Conservation (phyloP, 2,113 vertebrate species). For the Mixornis gularis region DNA sequence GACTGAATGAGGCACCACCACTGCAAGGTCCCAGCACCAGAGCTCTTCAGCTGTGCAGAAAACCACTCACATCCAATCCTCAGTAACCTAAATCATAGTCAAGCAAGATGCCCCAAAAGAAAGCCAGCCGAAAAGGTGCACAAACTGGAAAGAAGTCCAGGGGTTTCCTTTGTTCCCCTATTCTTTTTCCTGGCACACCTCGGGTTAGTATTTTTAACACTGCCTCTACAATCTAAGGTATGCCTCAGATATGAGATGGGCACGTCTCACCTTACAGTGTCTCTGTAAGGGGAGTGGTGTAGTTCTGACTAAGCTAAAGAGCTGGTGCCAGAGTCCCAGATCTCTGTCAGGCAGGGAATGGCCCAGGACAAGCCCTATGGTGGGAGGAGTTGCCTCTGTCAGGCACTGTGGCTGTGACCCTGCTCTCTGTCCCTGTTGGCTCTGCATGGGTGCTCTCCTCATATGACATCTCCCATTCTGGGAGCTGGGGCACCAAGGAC, state of each 20-base stretch:
- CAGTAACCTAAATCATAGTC: neutral
- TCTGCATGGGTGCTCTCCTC: neutral
- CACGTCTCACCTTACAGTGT: neutral
- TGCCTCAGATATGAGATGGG: neutral
- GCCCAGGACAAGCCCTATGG: neutral
- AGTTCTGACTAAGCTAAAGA: neutral
- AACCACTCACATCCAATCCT: neutral
- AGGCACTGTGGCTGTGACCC: neutral
- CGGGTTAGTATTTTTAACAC: neutral
- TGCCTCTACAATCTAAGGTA: neutral
- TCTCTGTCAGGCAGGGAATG: neutral
- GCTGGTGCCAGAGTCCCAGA: neutral
- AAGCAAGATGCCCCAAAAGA: neutral
- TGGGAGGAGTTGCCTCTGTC: neutral
- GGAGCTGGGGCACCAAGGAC: neutral
- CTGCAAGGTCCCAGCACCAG: neutral
- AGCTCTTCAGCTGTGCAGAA: neutral
- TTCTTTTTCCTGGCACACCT: neutral
- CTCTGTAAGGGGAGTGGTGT: neutral
- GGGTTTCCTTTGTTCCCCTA: neutral
- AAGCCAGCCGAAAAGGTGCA: neutral
- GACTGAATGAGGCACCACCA: neutral
- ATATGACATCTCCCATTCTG: neutral
- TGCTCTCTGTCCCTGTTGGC: neutral
- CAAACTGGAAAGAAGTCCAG: neutral